Percentiles rank a stretch among this genome's conserved stretches.
Evolutionary conservation across 2,888 invertebrate genomes (phyloP).

Genomic region (Lysandra coridon): DNA sequence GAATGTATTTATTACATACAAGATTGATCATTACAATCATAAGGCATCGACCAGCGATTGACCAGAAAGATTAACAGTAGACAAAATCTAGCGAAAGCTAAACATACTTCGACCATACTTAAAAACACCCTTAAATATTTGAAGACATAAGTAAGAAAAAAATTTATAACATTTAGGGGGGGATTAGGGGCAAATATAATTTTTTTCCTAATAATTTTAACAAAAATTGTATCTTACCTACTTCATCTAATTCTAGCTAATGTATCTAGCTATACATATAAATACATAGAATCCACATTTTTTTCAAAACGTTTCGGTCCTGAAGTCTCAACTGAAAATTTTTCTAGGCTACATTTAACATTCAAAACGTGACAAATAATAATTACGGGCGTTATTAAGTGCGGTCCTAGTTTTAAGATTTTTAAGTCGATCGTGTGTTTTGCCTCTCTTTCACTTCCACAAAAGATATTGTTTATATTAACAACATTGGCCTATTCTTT

Average conservation of each 20-base stretch:
- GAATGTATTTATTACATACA: conserved; percentile 51
- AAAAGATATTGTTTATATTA: neutral
- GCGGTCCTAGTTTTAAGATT: neutral
- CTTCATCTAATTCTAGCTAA: too few relatives aligned
- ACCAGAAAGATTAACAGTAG: conserved; percentile 46
- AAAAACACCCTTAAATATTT: neutral
- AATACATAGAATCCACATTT: too few relatives aligned
- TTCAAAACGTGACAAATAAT: neutral
- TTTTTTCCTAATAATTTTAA: too few relatives aligned
- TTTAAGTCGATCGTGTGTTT: neutral
- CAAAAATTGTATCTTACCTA: too few relatives aligned
- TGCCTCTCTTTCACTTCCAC: neutral
- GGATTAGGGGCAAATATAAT: too few relatives aligned
- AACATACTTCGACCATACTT: neutral
- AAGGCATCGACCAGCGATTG: conserved; percentile 67
- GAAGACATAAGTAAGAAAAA: too few relatives aligned
- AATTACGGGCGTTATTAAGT: neutral
- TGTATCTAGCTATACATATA: too few relatives aligned
- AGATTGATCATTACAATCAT: conserved; percentile 50
- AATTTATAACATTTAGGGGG: too few relatives aligned
- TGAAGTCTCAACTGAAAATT: neutral
- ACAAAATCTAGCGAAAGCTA: conserved; percentile 3
- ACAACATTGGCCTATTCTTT: neutral
- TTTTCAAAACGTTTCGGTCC: too few relatives aligned
- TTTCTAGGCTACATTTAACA: neutral